These are phyloP conservation scores for Trematomus loennbergii DNA, from an alignment of 2,113 vertebrate genomes.

Conservation along the genomic window DNA sequence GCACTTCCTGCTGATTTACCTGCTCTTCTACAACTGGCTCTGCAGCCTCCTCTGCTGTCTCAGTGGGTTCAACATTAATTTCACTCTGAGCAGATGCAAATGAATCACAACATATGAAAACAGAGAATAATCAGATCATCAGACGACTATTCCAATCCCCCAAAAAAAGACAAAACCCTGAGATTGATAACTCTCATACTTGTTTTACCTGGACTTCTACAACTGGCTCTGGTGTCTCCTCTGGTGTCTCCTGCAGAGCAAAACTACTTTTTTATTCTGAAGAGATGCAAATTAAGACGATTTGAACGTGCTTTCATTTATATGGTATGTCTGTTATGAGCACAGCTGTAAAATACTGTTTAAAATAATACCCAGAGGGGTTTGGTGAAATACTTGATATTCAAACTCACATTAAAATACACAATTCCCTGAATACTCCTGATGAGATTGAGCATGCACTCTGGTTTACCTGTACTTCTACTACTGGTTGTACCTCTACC, in stretches of 20 bases:
- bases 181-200: conserved; percentile 15
- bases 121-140: conserved; percentile 4
- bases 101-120: conserved; percentile 25
- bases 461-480: conserved; percentile 49
- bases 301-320: neutral
- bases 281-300: conserved; percentile 16
- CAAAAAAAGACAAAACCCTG: neutral
- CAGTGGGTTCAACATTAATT: conserved; percentile 44
- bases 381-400: neutral
- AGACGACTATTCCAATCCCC: neutral
- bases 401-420: neutral
- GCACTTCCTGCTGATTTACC: conserved; percentile 57
- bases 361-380: neutral
- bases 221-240: conserved; percentile 34
- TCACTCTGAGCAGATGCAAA: conserved; percentile 58
- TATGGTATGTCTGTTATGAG: neutral
- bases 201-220: conserved; percentile 39
- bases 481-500: conserved; percentile 37
- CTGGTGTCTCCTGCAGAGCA: conserved; percentile 58
- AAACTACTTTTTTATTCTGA: conserved; percentile 52
- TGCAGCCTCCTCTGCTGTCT: conserved; percentile 43
- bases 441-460: conserved; percentile 2
- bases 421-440: neutral
- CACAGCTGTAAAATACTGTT: neutral
- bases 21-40: conserved; percentile 52